Evolutionary conservation across 2,888 invertebrate genomes (phyloP).

Genomic region (Temnothorax ravouxi): DNA sequence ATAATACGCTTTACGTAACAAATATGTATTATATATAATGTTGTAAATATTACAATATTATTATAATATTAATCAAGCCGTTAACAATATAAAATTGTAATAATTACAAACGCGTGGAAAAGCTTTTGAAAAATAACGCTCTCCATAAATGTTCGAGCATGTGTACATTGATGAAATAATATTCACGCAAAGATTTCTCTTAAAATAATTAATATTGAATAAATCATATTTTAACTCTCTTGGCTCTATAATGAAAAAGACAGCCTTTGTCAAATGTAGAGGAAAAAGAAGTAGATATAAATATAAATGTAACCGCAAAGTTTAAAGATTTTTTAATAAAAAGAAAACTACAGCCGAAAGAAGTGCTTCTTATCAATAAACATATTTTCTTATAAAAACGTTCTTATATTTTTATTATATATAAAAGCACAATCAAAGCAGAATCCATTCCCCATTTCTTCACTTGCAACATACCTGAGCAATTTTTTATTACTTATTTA

Average conservation of each 20-base stretch:
- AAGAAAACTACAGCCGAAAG: background rate
- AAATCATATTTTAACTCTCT: background rate
- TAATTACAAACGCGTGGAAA: constrained; percentile 3
- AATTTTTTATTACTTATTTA: background rate
- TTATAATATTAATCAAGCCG: background rate
- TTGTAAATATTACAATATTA: background rate
- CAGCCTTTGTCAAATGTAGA: background rate
- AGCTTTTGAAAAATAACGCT: background rate
- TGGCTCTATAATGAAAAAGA: background rate
- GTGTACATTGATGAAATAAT: background rate
- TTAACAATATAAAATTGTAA: background rate
- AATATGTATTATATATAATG: background rate
- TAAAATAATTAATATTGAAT: background rate
- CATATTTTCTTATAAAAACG: background rate
- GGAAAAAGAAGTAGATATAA: background rate
- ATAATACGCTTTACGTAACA: background rate
- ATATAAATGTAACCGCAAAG: background rate
- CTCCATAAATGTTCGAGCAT: background rate
- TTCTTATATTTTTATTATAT: constrained; percentile 9
- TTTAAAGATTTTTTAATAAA: background rate
- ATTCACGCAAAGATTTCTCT: background rate
- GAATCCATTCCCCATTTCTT: background rate
- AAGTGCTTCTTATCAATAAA: background rate
- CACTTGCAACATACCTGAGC: background rate
- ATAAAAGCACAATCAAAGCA: background rate